Conservation (phyloP, 2,797 vertebrate species). For the Hoplostethus mediterraneus region DNA sequence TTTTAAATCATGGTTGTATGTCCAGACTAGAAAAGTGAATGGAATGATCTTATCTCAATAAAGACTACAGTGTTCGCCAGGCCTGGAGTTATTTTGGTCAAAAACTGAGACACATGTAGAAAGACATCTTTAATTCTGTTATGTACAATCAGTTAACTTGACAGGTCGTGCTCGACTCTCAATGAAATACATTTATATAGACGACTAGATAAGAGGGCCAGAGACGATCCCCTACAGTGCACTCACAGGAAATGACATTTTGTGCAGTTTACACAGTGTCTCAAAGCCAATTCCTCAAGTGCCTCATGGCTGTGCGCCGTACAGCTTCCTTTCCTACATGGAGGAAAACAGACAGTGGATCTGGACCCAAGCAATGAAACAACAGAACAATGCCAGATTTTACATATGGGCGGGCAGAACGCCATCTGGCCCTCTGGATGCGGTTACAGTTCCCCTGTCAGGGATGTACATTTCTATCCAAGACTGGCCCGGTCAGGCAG, state of each 20-base stretch:
- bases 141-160: slow-evolving; percentile 55
- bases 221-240: not conserved
- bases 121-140: slow-evolving; percentile 55
- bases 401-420: not conserved
- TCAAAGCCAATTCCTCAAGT: not conserved
- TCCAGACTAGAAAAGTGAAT: slow-evolving; percentile 6
- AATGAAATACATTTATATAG: not conserved
- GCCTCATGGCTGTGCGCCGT: not conserved
- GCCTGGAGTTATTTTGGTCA: slow-evolving; percentile 2
- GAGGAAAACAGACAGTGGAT: not conserved
- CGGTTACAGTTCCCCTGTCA: slow-evolving; percentile 7
- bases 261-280: not conserved
- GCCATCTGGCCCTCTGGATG: slow-evolving; percentile 4
- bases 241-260: not conserved
- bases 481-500: slow-evolving; percentile 39
- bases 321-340: not conserved
- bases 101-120: slow-evolving; percentile 39
- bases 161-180: slow-evolving; percentile 16
- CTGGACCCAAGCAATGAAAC: not conserved
- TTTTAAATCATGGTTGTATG: not conserved
- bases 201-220: not conserved
- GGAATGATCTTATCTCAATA: slow-evolving; percentile 21
- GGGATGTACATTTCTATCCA: not conserved
- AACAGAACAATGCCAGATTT: not conserved
- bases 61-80: slow-evolving; percentile 12